phyloP scores from a whole-genome alignment of 1,140 invertebrate species.

The Gryon sp. region DNA sequence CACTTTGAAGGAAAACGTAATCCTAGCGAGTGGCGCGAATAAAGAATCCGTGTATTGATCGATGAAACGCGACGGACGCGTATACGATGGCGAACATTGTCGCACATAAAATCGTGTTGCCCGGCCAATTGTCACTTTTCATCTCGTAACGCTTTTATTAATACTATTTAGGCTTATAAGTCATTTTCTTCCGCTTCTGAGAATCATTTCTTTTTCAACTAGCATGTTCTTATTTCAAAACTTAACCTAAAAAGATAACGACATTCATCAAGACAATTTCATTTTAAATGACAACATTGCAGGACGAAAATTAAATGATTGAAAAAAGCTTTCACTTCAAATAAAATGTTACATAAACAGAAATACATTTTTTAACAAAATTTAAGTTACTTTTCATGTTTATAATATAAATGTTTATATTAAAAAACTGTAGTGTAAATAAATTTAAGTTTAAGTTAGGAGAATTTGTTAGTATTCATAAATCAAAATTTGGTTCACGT shows the following conservation, averaged over 20 bases:
- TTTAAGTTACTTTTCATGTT: too few species aligned
- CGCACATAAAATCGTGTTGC: conserved; percentile 36
- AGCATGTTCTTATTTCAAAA: conserved; percentile 1
- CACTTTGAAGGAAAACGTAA: conserved; percentile 33
- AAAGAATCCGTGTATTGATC: conserved; percentile 60
- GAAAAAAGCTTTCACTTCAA: too few species aligned
- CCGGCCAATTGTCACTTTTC: conserved; percentile 34
- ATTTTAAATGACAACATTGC: too few species aligned
- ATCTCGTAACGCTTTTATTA: conserved; percentile 33
- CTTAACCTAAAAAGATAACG: background rate
- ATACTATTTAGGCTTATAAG: conserved; percentile 12
- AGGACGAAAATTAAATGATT: too few species aligned
- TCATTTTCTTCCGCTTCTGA: conserved; percentile 30
- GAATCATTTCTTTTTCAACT: conserved; percentile 6
- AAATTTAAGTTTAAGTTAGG: too few species aligned
- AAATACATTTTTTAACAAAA: too few species aligned
- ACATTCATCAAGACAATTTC: too few species aligned
- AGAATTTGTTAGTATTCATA: too few species aligned
- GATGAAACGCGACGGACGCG: conserved; percentile 46
- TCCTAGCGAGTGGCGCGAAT: conserved; percentile 25
- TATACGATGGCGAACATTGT: conserved; percentile 44
- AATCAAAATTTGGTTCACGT: too few species aligned
- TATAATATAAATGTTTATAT: too few species aligned
- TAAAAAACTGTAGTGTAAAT: too few species aligned
- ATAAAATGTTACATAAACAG: too few species aligned